Evolutionary conservation across 64 coral and sea anemone genomes (phyloP), one percentile per base, ranked within the genome.

Genomic region (Actinia equina): DNA sequence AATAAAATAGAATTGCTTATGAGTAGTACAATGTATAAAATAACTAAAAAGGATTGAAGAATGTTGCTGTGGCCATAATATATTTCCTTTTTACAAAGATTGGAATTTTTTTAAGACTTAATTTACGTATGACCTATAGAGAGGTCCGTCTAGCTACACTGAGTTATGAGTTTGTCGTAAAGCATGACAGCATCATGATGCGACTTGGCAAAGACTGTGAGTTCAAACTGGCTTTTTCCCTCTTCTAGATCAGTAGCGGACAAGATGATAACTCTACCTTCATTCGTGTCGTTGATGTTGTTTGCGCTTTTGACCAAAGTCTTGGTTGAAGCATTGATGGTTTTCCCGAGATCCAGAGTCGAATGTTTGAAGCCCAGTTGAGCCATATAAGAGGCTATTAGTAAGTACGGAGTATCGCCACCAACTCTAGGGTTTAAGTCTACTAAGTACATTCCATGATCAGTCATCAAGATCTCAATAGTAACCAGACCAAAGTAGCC

Each of bases 401-500:
- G 43, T 19, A 88, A 5, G 45, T 88, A 51, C 17, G 86, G 71
- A 3, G 86, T 88, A 56, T 88, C 86, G 10, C 86, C 86, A 0
- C 70, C 86, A 79, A 88, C 69, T 88, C 86, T 3, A 4, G 86
- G 86, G 44, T 88, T 88, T 2, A 88, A 1, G 16, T 88, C 86
- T 5, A 49, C 17, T 30, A 88, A 45, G 17, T 56, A 87, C 19
- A 53, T 52, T 23, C 86, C 86, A 8, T 79, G 67, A 43, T 88
- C 86, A 0, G 65, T 79, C 10, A 79, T 88, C 7, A 85, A 26
- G 3, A 44, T 62, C 43, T 88, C 86, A 15, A 88, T 57, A 2
- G 65, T 88, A 58, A 88, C 86, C 16, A 78, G 49, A 0, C 86
- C 86, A 56, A 88, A 88, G 71, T 79, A 88, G 13, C 86, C 86